Conservation (phyloP, 35 echinoderm and acorn worm species). For the Heliocidaris tuberculata region DNA sequence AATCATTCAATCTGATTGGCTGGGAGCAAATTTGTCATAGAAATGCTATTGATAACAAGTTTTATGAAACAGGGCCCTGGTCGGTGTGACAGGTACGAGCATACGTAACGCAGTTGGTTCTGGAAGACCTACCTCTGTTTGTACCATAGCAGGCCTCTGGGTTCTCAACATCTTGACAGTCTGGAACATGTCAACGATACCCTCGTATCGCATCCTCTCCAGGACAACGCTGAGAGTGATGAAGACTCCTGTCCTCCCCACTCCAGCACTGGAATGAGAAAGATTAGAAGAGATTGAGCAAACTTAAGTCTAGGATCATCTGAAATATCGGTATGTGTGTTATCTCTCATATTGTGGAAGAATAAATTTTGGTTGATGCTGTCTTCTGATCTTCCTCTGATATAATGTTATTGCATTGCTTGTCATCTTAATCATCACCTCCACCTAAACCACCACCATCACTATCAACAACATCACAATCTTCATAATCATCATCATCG, state of each 20-base stretch:
- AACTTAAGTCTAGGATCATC: background rate
- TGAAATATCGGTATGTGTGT: too few relatives aligned
- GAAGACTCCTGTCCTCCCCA: slow-evolving; percentile 96
- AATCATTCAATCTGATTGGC: too few relatives aligned
- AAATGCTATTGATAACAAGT: too few relatives aligned
- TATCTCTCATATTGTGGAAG: too few relatives aligned
- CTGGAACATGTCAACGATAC: slow-evolving; percentile 98
- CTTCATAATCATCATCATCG: background rate
- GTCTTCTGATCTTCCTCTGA: too few relatives aligned
- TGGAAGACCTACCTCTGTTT: slow-evolving; percentile 82
- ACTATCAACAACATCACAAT: background rate
- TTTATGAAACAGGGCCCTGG: too few relatives aligned
- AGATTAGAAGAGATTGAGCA: slow-evolving; percentile 28
- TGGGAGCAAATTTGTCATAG: too few relatives aligned
- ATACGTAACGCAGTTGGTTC: background rate
- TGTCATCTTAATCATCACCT: background rate
- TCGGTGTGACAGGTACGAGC: too few relatives aligned
- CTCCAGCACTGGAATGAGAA: slow-evolving; percentile 81
- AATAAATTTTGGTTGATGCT: too few relatives aligned
- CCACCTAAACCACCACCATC: background rate
- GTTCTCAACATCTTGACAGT: slow-evolving; percentile 98
- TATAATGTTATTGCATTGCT: too few relatives aligned
- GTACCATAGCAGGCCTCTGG: slow-evolving; percentile 97
- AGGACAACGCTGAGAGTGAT: slow-evolving; percentile 91
- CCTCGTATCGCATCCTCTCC: slow-evolving; percentile 97